These are phyloP conservation scores for Penaeus vannamei DNA, from an alignment of 1,140 invertebrate species.

Conservation along the genomic window DNA sequence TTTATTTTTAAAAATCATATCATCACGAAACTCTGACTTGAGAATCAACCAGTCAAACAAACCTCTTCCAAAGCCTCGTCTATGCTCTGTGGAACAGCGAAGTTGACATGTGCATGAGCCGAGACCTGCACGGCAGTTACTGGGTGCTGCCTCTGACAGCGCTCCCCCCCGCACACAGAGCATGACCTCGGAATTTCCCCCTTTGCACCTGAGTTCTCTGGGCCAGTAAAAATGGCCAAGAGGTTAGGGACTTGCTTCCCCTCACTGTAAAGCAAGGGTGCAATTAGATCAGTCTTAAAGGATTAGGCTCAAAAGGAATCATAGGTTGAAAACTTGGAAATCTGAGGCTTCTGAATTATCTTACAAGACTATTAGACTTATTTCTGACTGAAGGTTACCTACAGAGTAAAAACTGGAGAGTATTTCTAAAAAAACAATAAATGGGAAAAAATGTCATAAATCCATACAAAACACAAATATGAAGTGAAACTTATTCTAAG, in stretches of 20 bases:
- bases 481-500: background rate
- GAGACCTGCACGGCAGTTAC: slow-evolving; percentile 28
- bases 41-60: background rate
- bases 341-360: background rate
- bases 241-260: slow-evolving; percentile 64
- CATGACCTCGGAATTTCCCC: slow-evolving; percentile 64
- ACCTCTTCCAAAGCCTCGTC: slow-evolving; percentile 67
- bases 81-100: slow-evolving; percentile 64
- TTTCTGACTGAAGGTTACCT: too few species aligned
- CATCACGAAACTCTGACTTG: background rate
- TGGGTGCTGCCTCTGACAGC: slow-evolving; percentile 64
- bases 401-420: too few species aligned
- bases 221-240: slow-evolving; percentile 60
- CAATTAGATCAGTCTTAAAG: background rate
- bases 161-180: slow-evolving; percentile 66
- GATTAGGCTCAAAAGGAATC: background rate
- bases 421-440: too few species aligned
- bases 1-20: background rate
- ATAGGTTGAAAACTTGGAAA: too few species aligned
- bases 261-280: slow-evolving; percentile 55
- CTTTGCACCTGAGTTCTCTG: slow-evolving; percentile 40
- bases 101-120: slow-evolving; percentile 60
- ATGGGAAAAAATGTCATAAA: too few species aligned
- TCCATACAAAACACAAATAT: too few species aligned
- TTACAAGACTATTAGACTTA: too few species aligned